phyloP scores from a whole-genome alignment of 2,888 invertebrate genomes.

The Theodoxus fluviatilis region DNA sequence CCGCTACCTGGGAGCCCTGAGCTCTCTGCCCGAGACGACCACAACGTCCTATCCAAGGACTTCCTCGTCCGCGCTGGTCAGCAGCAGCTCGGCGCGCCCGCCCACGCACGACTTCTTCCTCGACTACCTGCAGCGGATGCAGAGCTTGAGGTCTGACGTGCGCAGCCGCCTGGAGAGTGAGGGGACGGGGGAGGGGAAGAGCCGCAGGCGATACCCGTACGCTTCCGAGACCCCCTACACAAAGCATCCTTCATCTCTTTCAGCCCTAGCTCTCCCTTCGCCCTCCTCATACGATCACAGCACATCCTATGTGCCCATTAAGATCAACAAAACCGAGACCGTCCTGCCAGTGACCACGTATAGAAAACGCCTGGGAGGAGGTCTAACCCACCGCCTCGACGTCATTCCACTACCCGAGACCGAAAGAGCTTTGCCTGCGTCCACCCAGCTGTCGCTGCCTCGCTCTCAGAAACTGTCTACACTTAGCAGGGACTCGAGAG shows the following conservation, averaged over 20 bases:
- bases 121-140: slow-evolving; percentile 34
- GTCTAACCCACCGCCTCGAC: slow-evolving; percentile 36
- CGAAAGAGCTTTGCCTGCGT: slow-evolving; percentile 30
- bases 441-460: slow-evolving; percentile 27
- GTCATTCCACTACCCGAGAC: slow-evolving; percentile 35
- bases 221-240: no score
- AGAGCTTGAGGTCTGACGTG: slow-evolving; percentile 30
- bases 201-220: no score
- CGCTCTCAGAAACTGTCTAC: not conserved
- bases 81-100: no score
- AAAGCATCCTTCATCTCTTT: no score
- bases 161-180: slow-evolving; percentile 29
- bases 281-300: slow-evolving; percentile 10
- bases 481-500: slow-evolving; percentile 10
- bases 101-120: slow-evolving; percentile 33
- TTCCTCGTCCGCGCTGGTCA: slow-evolving; percentile 15
- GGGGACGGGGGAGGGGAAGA: not conserved
- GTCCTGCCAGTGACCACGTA: slow-evolving; percentile 36
- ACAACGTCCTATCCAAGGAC: no score
- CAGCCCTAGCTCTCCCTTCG: no score
- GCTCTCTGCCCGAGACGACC: no score
- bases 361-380: slow-evolving; percentile 35
- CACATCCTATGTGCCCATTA: not conserved
- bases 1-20: not conserved
- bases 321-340: no score